Evolutionary conservation across 2,797 vertebrate species (phyloP).

Genomic region (Helicolenus hilgendorfi): DNA sequence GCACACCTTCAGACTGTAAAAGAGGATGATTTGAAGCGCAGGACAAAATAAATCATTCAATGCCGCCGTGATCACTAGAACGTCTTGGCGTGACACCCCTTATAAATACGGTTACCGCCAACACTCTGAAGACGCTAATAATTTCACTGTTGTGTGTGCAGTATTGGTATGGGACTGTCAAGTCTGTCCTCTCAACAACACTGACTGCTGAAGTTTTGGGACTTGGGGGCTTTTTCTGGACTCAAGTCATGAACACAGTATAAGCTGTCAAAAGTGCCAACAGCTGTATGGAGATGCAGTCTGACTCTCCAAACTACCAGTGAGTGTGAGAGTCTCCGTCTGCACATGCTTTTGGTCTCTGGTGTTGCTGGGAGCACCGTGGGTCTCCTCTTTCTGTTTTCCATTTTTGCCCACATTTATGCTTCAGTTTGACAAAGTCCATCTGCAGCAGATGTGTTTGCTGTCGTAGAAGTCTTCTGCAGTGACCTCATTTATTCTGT

Average conservation of each 20-base stretch:
- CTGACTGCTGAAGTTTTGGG: conserved; percentile 54
- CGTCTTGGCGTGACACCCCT: not conserved
- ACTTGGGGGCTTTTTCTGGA: conserved; percentile 62
- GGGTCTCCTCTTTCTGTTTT: conserved; percentile 4
- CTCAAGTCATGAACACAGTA: conserved; percentile 65
- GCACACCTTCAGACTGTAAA: too few species aligned
- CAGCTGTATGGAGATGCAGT: conserved; percentile 61
- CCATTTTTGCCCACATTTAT: conserved; percentile 16
- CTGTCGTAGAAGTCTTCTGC: not conserved
- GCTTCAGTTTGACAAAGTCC: conserved; percentile 32
- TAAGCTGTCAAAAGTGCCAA: conserved; percentile 73
- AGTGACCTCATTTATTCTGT: conserved; percentile 16
- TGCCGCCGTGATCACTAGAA: not conserved
- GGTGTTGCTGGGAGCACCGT: conserved; percentile 19
- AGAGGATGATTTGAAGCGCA: too few species aligned
- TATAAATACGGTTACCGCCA: not conserved
- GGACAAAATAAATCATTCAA: too few species aligned
- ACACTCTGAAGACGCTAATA: not conserved
- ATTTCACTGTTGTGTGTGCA: conserved; percentile 7
- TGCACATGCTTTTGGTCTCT: conserved; percentile 39
- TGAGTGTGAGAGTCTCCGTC: conserved; percentile 14
- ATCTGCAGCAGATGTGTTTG: conserved; percentile 34
- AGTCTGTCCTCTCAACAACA: conserved; percentile 47
- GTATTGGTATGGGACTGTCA: conserved; percentile 51
- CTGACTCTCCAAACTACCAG: conserved; percentile 48